Conservation (phyloP, 1,140 invertebrate species). For the Saccostrea cuccullata region DNA sequence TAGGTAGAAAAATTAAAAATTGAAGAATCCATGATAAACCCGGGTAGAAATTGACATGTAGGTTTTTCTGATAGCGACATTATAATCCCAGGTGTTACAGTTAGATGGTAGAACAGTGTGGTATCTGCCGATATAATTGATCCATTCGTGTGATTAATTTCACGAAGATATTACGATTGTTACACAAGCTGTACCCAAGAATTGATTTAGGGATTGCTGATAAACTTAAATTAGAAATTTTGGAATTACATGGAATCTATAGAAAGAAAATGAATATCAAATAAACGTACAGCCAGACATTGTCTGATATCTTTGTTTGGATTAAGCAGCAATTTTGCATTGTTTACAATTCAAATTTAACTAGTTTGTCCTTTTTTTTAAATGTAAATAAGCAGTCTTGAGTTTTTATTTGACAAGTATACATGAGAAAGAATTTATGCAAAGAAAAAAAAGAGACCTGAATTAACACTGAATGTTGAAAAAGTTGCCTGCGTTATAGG, state of each 20-base stretch:
- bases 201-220: slow-evolving; percentile 19
- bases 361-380: no score
- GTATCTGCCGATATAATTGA: slow-evolving; percentile 25
- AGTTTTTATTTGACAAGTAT: no score
- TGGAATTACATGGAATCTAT: neutral
- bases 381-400: no score
- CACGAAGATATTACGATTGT: slow-evolving; percentile 10
- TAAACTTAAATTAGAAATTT: slow-evolving; percentile 25
- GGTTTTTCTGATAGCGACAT: slow-evolving; percentile 7
- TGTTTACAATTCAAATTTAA: neutral
- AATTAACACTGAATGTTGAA: no score
- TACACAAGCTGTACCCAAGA: neutral
- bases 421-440: no score
- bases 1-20: neutral
- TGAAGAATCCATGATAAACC: neutral
- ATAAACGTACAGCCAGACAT: neutral
- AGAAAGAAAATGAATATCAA: neutral
- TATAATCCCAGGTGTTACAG: neutral
- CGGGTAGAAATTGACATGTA: neutral
- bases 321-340: neutral
- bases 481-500: no score
- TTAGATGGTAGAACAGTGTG: neutral
- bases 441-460: no score
- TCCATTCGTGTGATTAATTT: slow-evolving; percentile 16
- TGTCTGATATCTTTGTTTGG: neutral